phyloP scores from a whole-genome alignment of 37 sponge, comb jelly and placozoan genomes.

The Crambe crambe region DNA sequence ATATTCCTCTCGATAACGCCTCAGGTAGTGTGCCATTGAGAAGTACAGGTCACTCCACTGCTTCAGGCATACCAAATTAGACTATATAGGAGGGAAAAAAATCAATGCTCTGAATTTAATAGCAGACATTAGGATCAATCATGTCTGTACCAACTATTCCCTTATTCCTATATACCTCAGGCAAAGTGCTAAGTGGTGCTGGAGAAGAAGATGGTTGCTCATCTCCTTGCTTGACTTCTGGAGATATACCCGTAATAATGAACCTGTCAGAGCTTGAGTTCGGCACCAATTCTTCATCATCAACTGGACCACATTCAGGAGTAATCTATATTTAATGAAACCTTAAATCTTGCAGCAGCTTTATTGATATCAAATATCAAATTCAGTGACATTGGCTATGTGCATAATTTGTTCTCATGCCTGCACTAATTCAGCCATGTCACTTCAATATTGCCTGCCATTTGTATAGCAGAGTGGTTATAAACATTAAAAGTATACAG shows the following conservation, averaged over 20 bases:
- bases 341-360: too few relatives aligned
- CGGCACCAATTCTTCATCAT: background rate
- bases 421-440: too few relatives aligned
- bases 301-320: background rate
- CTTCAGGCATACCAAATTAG: slow-evolving; percentile 22
- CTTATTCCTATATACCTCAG: too few relatives aligned
- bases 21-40: slow-evolving; percentile 37
- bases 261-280: too few relatives aligned
- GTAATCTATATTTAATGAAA: background rate
- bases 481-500: too few relatives aligned
- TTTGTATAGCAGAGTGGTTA: too few relatives aligned
- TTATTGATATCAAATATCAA: too few relatives aligned
- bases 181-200: slow-evolving; percentile 12
- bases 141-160: too few relatives aligned
- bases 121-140: too few relatives aligned
- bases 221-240: slow-evolving; percentile 36
- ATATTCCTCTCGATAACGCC: slow-evolving; percentile 58
- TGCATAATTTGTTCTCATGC: too few relatives aligned
- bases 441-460: too few relatives aligned
- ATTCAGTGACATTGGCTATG: too few relatives aligned
- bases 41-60: slow-evolving; percentile 48
- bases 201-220: background rate
- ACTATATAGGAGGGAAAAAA: slow-evolving; percentile 6
- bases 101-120: background rate
- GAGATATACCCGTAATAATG: slow-evolving; percentile 22